Evolutionary conservation across 1,140 invertebrate species (phyloP), one percentile per base, ranked within the genome.

Genomic region (Drosophila bocki): DNA sequence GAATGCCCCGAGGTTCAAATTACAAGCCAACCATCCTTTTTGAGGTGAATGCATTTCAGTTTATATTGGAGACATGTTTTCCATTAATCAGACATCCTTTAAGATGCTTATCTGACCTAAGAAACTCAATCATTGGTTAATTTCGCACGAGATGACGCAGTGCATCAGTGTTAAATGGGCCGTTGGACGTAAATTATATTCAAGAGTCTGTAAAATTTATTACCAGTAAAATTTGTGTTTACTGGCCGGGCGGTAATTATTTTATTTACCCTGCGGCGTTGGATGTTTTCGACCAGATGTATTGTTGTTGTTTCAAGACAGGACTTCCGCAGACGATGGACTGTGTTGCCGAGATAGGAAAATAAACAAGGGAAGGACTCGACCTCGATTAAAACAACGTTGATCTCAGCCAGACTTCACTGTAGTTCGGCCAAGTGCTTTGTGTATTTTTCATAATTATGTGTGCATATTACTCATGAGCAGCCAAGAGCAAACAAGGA

Each of bases 191-290:
- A 57, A 82, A 69, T 82, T 78, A 78, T 74, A 67, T 65, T 63
- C 32, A 57, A 80, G 59, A 61, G 35, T 35, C 59, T 63, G 68
- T 44, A 29, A 35, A 63, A 78, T 82, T 60, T 68, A 82, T 78
- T 67, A 61, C 72, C 67, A 80, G 81, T 80, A 54, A 74, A 83
- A 75, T 75, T 65, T 84, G 81, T 82, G 80, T 76, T 80, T 80
- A 84, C 57, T 60, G 60, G 26, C 35, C 56, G 67, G 81, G 33
- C 67, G 41, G 78, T 83, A 83, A 84, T 83, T 84, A 84, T 80
- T 80, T 84, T 75, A 48, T 63, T 80, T 80, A 35, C 50, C 69
- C 70, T 67, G 60, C 50, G 75, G 60, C 32, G 59, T 47, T 33
- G 65, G 61, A 44, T 74, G 79, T 67, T 80, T 80, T 47, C 9